phyloP scores from a whole-genome alignment of 2,888 invertebrate species.

The Pollenia amentaria region DNA sequence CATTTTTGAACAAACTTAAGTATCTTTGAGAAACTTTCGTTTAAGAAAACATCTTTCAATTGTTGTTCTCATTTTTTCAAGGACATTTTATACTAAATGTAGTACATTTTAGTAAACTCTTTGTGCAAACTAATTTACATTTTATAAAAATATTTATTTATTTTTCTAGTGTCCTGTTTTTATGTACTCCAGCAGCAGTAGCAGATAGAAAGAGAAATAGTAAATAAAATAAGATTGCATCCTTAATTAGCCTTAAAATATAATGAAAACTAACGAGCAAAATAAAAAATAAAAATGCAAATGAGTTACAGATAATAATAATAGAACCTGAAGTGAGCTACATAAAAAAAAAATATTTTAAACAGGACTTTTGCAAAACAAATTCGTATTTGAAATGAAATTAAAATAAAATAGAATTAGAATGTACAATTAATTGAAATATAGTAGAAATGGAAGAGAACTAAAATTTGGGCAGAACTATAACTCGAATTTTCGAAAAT shows the following conservation, averaged over 20 bases:
- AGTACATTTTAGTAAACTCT: constrained; percentile 41
- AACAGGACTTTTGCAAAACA: too few relatives aligned
- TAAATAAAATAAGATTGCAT: constrained; percentile 18
- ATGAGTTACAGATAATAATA: not conserved
- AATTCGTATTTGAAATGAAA: not conserved
- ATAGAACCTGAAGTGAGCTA: constrained; percentile 24
- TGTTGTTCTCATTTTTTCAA: constrained; percentile 39
- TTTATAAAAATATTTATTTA: constrained; percentile 43
- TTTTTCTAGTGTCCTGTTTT: constrained; percentile 36
- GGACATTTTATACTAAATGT: constrained; percentile 11
- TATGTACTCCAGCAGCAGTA: not conserved
- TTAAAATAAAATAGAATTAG: not conserved
- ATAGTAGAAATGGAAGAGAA: not conserved
- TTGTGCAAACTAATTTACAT: constrained; percentile 58
- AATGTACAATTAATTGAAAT: too few relatives aligned
- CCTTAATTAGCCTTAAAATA: constrained; percentile 66
- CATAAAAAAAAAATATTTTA: too few relatives aligned
- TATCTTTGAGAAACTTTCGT: not conserved
- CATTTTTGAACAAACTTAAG: not conserved
- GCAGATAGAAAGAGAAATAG: not conserved
- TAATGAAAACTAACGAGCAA: constrained; percentile 60
- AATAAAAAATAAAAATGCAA: constrained; percentile 27
- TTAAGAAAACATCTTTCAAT: not conserved
- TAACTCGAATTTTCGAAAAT: too few relatives aligned
- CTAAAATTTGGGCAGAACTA: not conserved